Conservation (phyloP, 2,888 invertebrate species). For the Drosophila paracracens region DNA sequence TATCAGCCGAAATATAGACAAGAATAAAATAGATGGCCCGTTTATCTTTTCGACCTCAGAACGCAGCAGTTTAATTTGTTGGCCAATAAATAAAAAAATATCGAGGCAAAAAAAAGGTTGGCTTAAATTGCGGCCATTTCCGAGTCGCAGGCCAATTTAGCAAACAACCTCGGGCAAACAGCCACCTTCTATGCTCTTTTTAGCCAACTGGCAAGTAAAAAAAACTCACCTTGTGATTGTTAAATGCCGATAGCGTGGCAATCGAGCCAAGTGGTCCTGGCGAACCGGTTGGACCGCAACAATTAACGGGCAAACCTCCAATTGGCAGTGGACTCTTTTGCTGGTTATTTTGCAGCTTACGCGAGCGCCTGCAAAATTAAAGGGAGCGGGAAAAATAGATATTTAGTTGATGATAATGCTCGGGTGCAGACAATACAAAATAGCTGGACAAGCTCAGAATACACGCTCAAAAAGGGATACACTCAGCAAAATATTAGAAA, state of each 20-base stretch:
- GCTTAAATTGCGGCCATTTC: conserved; percentile 68
- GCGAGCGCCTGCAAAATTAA: conserved; percentile 87
- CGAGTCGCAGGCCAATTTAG: conserved; percentile 48
- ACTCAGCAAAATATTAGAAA: not conserved
- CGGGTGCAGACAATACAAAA: conserved; percentile 32
- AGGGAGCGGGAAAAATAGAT: not conserved
- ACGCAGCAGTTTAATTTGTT: conserved; percentile 51
- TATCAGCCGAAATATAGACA: conserved; percentile 7
- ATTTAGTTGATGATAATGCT: conserved; percentile 17
- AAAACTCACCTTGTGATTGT: conserved; percentile 90
- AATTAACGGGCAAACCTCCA: conserved; percentile 91
- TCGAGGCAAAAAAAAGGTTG: conserved; percentile 28
- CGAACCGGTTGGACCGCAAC: conserved; percentile 92
- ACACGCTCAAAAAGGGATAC: not conserved
- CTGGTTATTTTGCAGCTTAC: conserved; percentile 90
- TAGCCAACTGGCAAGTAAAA: conserved; percentile 62
- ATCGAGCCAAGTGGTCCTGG: conserved; percentile 93
- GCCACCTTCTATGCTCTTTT: conserved; percentile 27
- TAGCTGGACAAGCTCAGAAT: not conserved
- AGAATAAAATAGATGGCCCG: conserved; percentile 23
- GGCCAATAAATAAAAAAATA: conserved; percentile 58
- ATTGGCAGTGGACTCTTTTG: conserved; percentile 89
- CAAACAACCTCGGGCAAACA: conserved; percentile 25
- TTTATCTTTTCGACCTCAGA: conserved; percentile 5
- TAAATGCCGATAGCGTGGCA: conserved; percentile 93